phyloP scores from a whole-genome alignment of 2,113 vertebrate genomes.

The Takifugu bimaculatus region DNA sequence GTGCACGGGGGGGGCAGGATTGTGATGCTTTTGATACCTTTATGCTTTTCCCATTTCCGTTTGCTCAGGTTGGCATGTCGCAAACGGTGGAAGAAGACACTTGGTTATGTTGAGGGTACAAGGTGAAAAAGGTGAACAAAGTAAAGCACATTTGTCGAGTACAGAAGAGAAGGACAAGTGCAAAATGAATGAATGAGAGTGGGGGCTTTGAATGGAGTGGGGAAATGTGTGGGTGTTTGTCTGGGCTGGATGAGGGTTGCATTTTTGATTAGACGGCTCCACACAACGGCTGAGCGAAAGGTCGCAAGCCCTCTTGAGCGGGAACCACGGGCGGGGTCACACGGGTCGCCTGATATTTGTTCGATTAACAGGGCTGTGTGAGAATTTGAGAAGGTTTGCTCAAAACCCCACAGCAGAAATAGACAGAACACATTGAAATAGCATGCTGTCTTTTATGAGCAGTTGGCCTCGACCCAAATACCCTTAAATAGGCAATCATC shows the following conservation, averaged over 20 bases:
- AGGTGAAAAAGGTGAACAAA: constrained; percentile 26
- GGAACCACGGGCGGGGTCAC: constrained; percentile 37
- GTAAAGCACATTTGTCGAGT: constrained; percentile 34
- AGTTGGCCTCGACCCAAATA: too few species aligned
- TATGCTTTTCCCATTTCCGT: constrained; percentile 28
- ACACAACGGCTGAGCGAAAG: constrained; percentile 56
- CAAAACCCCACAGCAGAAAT: too few species aligned
- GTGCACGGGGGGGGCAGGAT: neutral
- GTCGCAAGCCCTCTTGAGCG: constrained; percentile 42
- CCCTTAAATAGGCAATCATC: too few species aligned
- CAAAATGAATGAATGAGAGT: constrained; percentile 38
- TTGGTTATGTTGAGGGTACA: constrained; percentile 25
- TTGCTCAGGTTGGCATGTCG: constrained; percentile 32
- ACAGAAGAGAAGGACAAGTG: constrained; percentile 52
- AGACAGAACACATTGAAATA: too few species aligned
- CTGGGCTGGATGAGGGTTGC: constrained; percentile 24
- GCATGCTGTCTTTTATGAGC: too few species aligned
- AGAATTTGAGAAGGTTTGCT: too few species aligned
- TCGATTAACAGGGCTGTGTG: neutral
- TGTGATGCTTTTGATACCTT: constrained; percentile 29
- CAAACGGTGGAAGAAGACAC: constrained; percentile 29
- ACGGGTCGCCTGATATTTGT: constrained; percentile 10
- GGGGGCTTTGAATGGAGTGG: constrained; percentile 39
- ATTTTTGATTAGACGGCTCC: constrained; percentile 48
- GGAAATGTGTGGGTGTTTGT: constrained; percentile 47